A percentile compares a stretch with the other conserved stretches of the same genome.
Conservation (phyloP, 2,113 vertebrate genomes). For the Microcebus lehilahytsara region DNA sequence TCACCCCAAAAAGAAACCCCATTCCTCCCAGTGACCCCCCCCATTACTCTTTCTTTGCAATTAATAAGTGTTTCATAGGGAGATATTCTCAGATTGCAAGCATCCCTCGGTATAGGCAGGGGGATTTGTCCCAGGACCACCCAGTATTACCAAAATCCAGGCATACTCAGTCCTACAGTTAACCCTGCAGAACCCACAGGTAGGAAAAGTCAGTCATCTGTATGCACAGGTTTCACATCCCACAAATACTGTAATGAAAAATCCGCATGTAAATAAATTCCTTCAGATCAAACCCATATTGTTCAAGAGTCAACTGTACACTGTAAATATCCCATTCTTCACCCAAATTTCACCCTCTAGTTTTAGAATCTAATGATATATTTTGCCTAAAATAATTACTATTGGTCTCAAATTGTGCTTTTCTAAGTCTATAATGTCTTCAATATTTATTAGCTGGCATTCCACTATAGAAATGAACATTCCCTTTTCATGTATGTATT, state of each 20-base stretch:
- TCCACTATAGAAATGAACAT: not conserved
- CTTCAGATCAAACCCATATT: too few species aligned
- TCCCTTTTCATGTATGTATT: not conserved
- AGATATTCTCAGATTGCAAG: not conserved
- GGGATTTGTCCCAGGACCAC: too few species aligned
- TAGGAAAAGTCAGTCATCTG: too few species aligned
- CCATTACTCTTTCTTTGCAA: not conserved
- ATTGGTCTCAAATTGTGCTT: not conserved
- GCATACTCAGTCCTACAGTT: too few species aligned
- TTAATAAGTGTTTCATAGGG: not conserved
- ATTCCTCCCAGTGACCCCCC: not conserved
- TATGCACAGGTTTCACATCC: too few species aligned
- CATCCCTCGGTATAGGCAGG: too few species aligned
- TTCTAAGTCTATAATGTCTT: not conserved
- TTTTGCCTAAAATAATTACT: not conserved
- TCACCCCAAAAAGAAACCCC: not conserved
- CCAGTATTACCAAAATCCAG: too few species aligned
- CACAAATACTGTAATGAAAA: too few species aligned
- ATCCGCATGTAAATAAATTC: too few species aligned
- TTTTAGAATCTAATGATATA: not conserved
- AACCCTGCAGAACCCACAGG: too few species aligned
- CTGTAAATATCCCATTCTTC: not conserved
- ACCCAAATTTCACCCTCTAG: not conserved
- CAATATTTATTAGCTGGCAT: not conserved
- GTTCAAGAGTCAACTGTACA: too few species aligned